A percentile compares a stretch with the other conserved stretches of the same genome.
These are phyloP conservation scores for Echinarachnius parma DNA, from an alignment of 53 echinoderm and acorn worm species.

Conservation along the genomic window DNA sequence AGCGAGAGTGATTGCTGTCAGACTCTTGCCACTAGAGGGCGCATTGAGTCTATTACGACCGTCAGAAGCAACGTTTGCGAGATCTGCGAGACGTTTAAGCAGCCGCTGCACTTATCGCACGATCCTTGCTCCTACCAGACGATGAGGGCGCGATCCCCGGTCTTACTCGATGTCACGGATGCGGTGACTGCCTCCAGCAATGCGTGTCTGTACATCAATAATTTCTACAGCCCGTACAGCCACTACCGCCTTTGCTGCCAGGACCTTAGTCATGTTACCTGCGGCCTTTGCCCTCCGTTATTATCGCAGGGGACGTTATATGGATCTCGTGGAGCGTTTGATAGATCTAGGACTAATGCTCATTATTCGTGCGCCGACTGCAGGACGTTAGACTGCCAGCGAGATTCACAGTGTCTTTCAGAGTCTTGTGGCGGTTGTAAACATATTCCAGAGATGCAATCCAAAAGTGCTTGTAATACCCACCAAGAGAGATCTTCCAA, in stretches of 20 bases:
- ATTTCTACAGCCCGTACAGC: conserved; percentile 82
- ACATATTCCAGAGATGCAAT: not conserved
- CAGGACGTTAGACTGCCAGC: not conserved
- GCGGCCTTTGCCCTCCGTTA: conserved; percentile 20
- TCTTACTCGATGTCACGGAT: conserved; percentile 28
- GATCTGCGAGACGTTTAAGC: conserved; percentile 70
- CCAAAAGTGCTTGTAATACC: conserved; percentile 18
- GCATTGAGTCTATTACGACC: conserved; percentile 33
- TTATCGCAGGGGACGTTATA: too few species aligned
- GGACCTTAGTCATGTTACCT: conserved; percentile 31
- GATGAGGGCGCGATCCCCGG: conserved; percentile 13
- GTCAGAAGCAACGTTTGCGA: conserved; percentile 70
- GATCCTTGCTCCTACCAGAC: conserved; percentile 42
- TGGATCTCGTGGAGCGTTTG: too few species aligned
- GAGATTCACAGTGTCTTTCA: not conserved
- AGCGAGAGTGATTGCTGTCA: conserved; percentile 68
- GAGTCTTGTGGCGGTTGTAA: not conserved
- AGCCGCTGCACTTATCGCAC: conserved; percentile 13
- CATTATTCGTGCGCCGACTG: too few species aligned
- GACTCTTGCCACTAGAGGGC: conserved; percentile 55
- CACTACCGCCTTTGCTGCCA: conserved; percentile 74
- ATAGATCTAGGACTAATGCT: too few species aligned
- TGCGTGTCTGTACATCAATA: conserved; percentile 64
- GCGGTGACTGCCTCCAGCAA: conserved; percentile 56
- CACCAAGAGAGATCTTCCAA: conserved; percentile 16